phyloP scores from a whole-genome alignment of 2,888 invertebrate species.

The Hyposoter didymator region DNA sequence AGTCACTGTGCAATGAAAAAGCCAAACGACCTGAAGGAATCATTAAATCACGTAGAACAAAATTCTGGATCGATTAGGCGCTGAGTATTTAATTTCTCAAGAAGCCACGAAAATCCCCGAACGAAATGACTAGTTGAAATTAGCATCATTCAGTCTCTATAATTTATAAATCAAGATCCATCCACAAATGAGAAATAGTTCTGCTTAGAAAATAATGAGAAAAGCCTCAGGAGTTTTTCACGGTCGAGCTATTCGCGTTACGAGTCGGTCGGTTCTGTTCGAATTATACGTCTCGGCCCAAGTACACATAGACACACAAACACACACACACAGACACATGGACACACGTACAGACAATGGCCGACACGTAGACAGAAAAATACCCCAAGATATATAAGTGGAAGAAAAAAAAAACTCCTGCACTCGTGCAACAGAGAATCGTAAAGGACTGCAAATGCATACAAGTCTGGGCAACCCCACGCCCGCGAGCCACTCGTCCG shows the following conservation, averaged over 20 bases:
- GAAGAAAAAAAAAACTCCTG: constrained; percentile 20
- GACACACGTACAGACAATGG: not conserved
- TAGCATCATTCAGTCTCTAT: not conserved
- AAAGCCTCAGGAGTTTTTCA: constrained; percentile 59
- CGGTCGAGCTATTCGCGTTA: constrained; percentile 59
- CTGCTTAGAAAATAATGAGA: constrained; percentile 47
- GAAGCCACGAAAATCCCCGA: not conserved
- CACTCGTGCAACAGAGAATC: constrained; percentile 16
- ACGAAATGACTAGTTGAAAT: not conserved
- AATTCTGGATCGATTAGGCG: not conserved
- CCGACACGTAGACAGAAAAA: not conserved
- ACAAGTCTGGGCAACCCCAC: constrained; percentile 10
- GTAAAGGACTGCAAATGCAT: constrained; percentile 5
- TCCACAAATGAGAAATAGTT: not conserved
- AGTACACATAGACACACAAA: not conserved
- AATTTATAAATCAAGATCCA: not conserved
- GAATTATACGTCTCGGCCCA: constrained; percentile 46
- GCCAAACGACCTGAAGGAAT: too few species aligned
- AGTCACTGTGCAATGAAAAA: too few species aligned
- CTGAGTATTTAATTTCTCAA: not conserved
- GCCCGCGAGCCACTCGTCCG: constrained; percentile 38
- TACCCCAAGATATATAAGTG: not conserved
- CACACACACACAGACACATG: not conserved
- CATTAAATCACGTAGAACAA: not conserved
- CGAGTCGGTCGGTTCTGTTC: constrained; percentile 41